phyloP scores from a whole-genome alignment of 1,140 invertebrate species.

The Ectropis grisescens region DNA sequence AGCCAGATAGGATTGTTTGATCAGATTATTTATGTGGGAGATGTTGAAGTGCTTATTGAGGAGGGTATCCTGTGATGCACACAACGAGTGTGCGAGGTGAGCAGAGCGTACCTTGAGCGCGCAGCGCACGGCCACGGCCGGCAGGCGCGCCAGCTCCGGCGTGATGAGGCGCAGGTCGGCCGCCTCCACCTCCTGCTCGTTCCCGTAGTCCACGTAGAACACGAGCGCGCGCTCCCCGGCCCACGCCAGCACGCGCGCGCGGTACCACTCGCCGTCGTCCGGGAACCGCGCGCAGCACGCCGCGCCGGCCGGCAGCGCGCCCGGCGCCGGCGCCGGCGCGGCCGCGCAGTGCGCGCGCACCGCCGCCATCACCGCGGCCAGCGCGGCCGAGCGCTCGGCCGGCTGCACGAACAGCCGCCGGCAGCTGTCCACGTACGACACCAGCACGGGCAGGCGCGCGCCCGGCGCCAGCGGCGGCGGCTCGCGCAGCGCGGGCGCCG shows the following conservation, averaged over 20 bases:
- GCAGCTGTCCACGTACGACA: slow-evolving; percentile 79
- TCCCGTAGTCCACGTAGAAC: slow-evolving; percentile 85
- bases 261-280: slow-evolving; percentile 80
- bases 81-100: no score
- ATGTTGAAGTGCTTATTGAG: no score
- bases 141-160: slow-evolving; percentile 74
- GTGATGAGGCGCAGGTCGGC: slow-evolving; percentile 74
- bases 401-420: slow-evolving; percentile 81
- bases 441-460: slow-evolving; percentile 71
- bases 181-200: slow-evolving; percentile 76
- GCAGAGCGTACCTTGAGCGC: slow-evolving; percentile 71
- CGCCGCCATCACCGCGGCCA: slow-evolving; percentile 70
- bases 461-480: slow-evolving; percentile 65
- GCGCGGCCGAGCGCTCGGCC: slow-evolving; percentile 69
- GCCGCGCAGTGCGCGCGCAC: slow-evolving; percentile 60
- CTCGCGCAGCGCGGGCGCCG: slow-evolving; percentile 44
- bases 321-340: slow-evolving; percentile 55
- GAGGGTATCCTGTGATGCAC: no score
- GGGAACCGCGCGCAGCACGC: slow-evolving; percentile 82
- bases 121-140: slow-evolving; percentile 84
- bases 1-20: no score
- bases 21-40: no score
- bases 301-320: slow-evolving; percentile 69
- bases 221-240: slow-evolving; percentile 68
- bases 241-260: slow-evolving; percentile 72